phyloP scores from a whole-genome alignment of 2,797 vertebrate species.

The Chromis chromis region DNA sequence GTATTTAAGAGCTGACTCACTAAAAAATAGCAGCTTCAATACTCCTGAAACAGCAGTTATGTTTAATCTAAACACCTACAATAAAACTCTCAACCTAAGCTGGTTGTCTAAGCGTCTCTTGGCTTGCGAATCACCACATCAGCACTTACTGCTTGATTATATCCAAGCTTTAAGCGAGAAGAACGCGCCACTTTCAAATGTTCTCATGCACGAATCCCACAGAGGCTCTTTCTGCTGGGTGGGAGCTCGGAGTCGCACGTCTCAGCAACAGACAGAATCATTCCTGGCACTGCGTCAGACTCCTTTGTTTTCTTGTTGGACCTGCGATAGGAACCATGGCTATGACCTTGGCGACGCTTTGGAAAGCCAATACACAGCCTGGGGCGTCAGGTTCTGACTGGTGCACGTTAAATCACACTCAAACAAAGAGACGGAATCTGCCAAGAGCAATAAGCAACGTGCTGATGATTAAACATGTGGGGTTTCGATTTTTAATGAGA shows the following conservation, averaged over 20 bases:
- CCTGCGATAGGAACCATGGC: slow-evolving; percentile 71
- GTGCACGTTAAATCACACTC: slow-evolving; percentile 48
- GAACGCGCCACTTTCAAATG: slow-evolving; percentile 6
- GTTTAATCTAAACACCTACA: not conserved
- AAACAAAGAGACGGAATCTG: slow-evolving; percentile 58
- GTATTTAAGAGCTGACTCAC: not conserved
- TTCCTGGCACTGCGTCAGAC: slow-evolving; percentile 63
- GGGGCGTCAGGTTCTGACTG: slow-evolving; percentile 62
- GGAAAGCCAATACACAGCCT: slow-evolving; percentile 51
- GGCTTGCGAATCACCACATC: slow-evolving; percentile 1
- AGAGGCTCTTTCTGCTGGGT: slow-evolving; percentile 29
- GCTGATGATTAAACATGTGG: slow-evolving; percentile 42
- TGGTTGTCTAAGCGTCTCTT: not conserved
- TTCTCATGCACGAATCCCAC: not conserved
- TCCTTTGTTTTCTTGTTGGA: slow-evolving; percentile 70
- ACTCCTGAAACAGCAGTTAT: not conserved
- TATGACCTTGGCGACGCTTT: slow-evolving; percentile 68
- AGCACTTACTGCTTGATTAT: not conserved
- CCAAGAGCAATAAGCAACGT: slow-evolving; percentile 54
- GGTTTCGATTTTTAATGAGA: slow-evolving; percentile 38
- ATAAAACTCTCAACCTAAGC: not conserved
- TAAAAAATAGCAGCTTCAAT: not conserved
- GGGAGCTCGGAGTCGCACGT: slow-evolving; percentile 25
- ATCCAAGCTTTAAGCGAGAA: not conserved
- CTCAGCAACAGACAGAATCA: slow-evolving; percentile 43